Evolutionary conservation across 2,113 vertebrate genomes (phyloP), one percentile per base, ranked within the genome.

Genomic region (Gracilinanus agilis): DNA sequence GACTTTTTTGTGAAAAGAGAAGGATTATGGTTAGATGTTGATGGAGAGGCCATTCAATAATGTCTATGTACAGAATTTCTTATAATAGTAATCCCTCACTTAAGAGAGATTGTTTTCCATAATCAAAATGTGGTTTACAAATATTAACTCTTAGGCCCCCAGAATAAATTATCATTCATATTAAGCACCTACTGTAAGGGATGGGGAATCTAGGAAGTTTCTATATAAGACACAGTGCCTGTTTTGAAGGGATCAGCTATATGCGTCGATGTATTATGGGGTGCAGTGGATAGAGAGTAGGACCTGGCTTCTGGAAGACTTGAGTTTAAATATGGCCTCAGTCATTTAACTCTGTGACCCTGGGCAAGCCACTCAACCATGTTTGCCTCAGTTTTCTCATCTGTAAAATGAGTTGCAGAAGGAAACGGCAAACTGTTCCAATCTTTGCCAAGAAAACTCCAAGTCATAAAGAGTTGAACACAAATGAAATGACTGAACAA

Each of bases 11-110:
- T 96, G 29, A 61, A 53, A 55, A 29, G 93, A 95, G 44, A 90
- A 96, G 96, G 95, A 94, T 97, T 97, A 96, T 89, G 94, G 95
- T 96, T 94, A 92, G 95, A 49, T 21, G 67, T 83, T 83, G 94
- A 95, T 96, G 92, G 44, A 88, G 96, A 95, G 92, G 91, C 95
- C 93, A 92, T 95, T 97, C 95, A 93, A 49, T 94, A 95, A 94
- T 92, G 94, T 96, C 95, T 92, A 24, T 95, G 93, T 97, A 94
- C 92, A 96, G 94, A 90, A 95, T 93, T 75, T 96, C 91, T 96
- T 97, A 75, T 55, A 97, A 93, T 94, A 96, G 90, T 93, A 94
- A 94, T 96, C 94, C 75, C 91, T 96, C 67, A 88, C 94, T 95
- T 91, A 89, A 95, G 95, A 90, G 92, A 95, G 96, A 96, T 90